Base-by-base conservation (phyloP, 30 jellyfish, hydroid and myxozoan genomes). In the Calvadosia cruxmelitensis region DNA sequence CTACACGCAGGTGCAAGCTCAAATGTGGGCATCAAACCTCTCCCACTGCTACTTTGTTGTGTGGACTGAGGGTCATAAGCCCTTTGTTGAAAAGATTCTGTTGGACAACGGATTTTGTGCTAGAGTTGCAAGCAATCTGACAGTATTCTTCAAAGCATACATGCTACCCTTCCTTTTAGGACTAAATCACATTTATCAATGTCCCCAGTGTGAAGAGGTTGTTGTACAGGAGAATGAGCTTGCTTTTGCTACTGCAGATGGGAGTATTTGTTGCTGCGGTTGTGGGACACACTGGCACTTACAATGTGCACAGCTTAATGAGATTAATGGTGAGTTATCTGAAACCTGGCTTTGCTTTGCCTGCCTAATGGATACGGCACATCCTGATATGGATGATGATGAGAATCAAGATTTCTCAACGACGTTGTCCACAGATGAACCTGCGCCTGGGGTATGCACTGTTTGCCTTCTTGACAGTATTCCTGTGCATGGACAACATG, bases 1-100 rank as follows among this genome's bases (percentile, higher is more conserved):
- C 30, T 75, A 32, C 79, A 75, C 51, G 27, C 85, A 75, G 36
- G 42, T 75, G 62, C 32, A 32, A 24, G 31, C 80, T 1, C 80
- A 75, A 65, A 65, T 29, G 73, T 64, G 64, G n/a, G 20, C 34
- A 23, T 33, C 34, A 1, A 50, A 29, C 1, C 29, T 74, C 1
- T 20, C 15, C 33, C 62, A 63, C 35, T 74, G 71, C 13, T 75
- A 23, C 31, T 75, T 75, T 65, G 78, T 75, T 30, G 78, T 63
- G 53, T 75, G 85, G 85, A 63, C 78, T 33, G 63, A 70, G 7
- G 24, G 3, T 5, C 42, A 72, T 49, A 62, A 73, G 27, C 67
- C 50, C 2, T 34, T 57, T 15, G 48, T 32, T 29, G 57, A 73
- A 42, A 29, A 57, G 2, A 34, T 73, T 42, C 3, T 2, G 15